A percentile compares a stretch with the other conserved stretches of the same genome.
Evolutionary conservation across 1,140 invertebrate species (phyloP).

Genomic region (Trissolcus basalis): DNA sequence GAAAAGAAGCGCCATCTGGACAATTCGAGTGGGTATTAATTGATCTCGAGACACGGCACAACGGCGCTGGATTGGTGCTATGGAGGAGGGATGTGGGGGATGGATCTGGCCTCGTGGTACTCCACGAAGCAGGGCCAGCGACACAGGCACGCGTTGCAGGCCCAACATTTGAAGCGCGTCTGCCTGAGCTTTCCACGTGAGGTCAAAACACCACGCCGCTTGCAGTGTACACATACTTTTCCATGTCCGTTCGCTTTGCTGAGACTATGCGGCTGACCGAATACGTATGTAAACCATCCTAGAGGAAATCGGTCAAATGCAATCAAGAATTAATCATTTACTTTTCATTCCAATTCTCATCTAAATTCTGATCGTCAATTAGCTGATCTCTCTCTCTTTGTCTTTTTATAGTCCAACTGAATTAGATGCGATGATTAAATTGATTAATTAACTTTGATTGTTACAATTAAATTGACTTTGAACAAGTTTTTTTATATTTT

Average conservation of each 20-base stretch:
- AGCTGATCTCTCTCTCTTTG: background rate
- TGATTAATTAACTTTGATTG: too few relatives aligned
- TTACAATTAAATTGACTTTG: too few relatives aligned
- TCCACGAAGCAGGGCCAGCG: slow-evolving; percentile 76
- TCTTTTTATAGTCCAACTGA: slow-evolving; percentile 1
- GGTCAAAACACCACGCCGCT: slow-evolving; percentile 74
- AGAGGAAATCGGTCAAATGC: slow-evolving; percentile 72
- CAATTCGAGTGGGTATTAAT: slow-evolving; percentile 51
- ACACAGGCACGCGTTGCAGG: slow-evolving; percentile 76
- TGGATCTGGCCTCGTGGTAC: slow-evolving; percentile 74
- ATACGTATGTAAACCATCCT: slow-evolving; percentile 75
- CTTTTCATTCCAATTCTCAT: too few relatives aligned
- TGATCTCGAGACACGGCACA: slow-evolving; percentile 59
- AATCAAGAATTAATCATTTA: too few relatives aligned
- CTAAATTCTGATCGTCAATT: background rate
- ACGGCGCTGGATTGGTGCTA: slow-evolving; percentile 73
- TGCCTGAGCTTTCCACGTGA: slow-evolving; percentile 75
- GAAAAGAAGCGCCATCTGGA: background rate
- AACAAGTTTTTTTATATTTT: background rate
- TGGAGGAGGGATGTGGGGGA: slow-evolving; percentile 75
- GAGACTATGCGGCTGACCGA: slow-evolving; percentile 76
- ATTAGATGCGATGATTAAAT: too few relatives aligned
- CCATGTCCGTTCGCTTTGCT: slow-evolving; percentile 77
- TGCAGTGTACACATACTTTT: slow-evolving; percentile 77
- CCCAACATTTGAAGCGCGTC: slow-evolving; percentile 77